Percentiles rank a stretch among this genome's conserved stretches.
Evolutionary conservation across 2,888 invertebrate genomes (phyloP).

Genomic region (Cheilosia pagana): DNA sequence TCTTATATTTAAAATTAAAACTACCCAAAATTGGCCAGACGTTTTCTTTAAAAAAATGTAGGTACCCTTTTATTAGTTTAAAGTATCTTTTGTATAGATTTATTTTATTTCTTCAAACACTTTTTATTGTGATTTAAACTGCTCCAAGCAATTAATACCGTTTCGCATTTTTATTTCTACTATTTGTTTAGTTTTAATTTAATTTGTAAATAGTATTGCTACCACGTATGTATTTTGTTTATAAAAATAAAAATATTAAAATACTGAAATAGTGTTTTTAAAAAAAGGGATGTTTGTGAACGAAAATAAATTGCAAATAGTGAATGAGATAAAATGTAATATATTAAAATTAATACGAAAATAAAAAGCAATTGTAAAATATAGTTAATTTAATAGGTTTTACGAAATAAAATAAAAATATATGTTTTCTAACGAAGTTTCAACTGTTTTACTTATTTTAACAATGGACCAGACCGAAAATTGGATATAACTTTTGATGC

Average conservation of each 20-base stretch:
- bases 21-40: slow-evolving; percentile 27
- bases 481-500: too few relatives aligned
- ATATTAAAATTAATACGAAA: slow-evolving; percentile 44
- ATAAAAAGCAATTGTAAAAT: slow-evolving; percentile 17
- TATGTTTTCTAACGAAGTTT: slow-evolving; percentile 17
- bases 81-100: slow-evolving; percentile 2
- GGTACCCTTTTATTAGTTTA: background rate
- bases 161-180: slow-evolving; percentile 49
- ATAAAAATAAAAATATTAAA: background rate
- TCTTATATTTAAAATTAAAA: slow-evolving; percentile 3
- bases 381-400: slow-evolving; percentile 55
- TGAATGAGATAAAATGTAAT: slow-evolving; percentile 52
- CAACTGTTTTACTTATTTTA: background rate
- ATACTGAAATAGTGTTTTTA: slow-evolving; percentile 8
- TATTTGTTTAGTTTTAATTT: slow-evolving; percentile 12
- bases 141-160: slow-evolving; percentile 47
- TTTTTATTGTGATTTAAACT: slow-evolving; percentile 60
- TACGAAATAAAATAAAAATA: slow-evolving; percentile 28
- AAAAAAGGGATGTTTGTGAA: background rate
- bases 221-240: slow-evolving; percentile 21
- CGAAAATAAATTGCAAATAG: slow-evolving; percentile 19
- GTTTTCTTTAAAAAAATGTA: background rate
- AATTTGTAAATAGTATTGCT: slow-evolving; percentile 58
- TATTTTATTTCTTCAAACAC: slow-evolving; percentile 31
- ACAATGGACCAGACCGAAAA: too few relatives aligned